These are phyloP conservation scores for Idaea dimidiata DNA, from an alignment of 2,888 invertebrate genomes.

Conservation along the genomic window DNA sequence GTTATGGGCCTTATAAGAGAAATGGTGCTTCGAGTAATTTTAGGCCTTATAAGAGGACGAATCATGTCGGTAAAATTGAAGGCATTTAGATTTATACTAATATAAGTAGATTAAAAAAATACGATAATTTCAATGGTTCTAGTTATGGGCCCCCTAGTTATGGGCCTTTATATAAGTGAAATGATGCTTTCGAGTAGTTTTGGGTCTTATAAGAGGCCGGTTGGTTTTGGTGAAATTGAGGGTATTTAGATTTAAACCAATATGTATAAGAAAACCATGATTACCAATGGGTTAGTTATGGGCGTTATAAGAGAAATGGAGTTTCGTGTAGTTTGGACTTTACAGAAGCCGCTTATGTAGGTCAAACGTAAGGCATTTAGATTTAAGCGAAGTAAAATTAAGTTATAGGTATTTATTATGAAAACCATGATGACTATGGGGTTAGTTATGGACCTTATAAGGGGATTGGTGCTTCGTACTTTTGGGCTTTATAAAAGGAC, in stretches of 20 bases:
- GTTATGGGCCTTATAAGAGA: slow-evolving; percentile 41
- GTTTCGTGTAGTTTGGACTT: neutral
- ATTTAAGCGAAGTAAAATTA: too few species aligned
- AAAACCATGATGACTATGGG: too few species aligned
- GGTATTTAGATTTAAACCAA: neutral
- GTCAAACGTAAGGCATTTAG: too few species aligned
- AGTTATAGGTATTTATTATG: too few species aligned
- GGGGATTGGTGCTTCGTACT: too few species aligned
- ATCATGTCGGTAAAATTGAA: neutral
- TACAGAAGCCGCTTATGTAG: too few species aligned
- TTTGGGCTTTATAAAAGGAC: neutral
- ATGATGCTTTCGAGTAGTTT: neutral
- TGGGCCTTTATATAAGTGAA: slow-evolving; percentile 40
- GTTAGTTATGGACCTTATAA: too few species aligned
- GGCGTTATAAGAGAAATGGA: slow-evolving; percentile 27
- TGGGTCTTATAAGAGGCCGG: neutral
- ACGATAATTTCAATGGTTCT: too few species aligned
- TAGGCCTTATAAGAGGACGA: neutral
- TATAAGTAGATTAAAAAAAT: too few species aligned
- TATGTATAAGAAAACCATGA: too few species aligned
- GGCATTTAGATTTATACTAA: neutral
- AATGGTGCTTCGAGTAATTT: neutral
- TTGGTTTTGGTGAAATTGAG: neutral
- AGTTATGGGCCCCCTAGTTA: slow-evolving; percentile 19
- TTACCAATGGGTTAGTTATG: slow-evolving; percentile 6